Conservation (phyloP, 2,113 vertebrate species). For the Corapipo altera region DNA sequence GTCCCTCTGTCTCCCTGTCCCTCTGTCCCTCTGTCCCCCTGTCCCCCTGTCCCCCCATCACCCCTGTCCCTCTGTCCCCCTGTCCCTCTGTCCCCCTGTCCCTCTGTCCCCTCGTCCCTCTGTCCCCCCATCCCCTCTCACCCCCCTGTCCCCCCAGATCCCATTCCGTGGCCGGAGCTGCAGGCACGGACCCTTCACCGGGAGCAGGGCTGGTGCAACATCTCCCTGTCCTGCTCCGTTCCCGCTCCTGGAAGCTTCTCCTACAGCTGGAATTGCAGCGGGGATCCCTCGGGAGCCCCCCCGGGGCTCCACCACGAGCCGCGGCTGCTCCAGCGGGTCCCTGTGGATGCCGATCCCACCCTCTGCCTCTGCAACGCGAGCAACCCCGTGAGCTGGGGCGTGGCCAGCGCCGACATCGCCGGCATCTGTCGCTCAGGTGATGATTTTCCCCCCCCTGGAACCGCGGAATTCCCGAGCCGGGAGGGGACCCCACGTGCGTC, state of each 20-base stretch:
- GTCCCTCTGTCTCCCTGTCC: no score
- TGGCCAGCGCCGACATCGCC: rapidly evolving
- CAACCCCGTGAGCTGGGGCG: not conserved
- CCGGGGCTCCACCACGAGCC: no score
- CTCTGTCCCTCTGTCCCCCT: no score
- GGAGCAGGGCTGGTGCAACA: not conserved
- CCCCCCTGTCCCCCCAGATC: rapidly evolving
- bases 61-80: no score
- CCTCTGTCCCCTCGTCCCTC: no score
- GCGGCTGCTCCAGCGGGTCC: rapidly evolving
- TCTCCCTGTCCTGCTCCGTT: not conserved
- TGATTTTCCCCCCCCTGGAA: not conserved
- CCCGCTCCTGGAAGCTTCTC: rapidly evolving
- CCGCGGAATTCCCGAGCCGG: not conserved
- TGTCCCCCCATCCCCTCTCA: not conserved
- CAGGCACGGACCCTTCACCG: rapidly evolving
- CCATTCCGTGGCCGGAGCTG: rapidly evolving
- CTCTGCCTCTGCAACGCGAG: not conserved
- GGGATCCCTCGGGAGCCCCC: rapidly evolving
- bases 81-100: rapidly evolving
- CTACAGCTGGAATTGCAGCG: not conserved
- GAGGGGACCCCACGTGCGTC: no score
- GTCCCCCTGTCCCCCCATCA: no score
- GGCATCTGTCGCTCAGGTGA: rapidly evolving
- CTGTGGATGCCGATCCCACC: rapidly evolving